Evolutionary conservation across 2,888 invertebrate species (phyloP), one percentile per base, ranked within the genome.

Genomic region (Blera fallax): DNA sequence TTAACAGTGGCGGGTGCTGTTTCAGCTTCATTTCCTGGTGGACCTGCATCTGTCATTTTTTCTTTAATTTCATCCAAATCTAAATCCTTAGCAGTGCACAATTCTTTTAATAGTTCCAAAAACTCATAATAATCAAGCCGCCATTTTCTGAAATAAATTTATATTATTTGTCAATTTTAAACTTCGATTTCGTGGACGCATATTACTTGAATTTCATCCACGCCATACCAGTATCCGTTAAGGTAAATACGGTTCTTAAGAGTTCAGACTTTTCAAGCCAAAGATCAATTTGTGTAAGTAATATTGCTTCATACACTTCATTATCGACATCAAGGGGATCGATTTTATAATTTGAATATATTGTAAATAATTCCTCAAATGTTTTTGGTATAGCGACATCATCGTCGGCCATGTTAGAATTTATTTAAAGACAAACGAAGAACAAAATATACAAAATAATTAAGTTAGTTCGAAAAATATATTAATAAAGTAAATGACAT

Each of bases 81-180:
- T 29, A 89, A 72, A 0, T 64, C 24, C 50, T 89, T 89, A 7
- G 84, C 88, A 3, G 5, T 45, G 37, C 89, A 89, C 32, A 89
- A 43, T 21, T 76, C 65, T 14, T 88, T 84, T 5, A 90, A 72
- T 6, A 90, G 73, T 52, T 90, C 89, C 0, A 88, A 34, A 54
- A 90, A 90, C 32, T 90, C 90, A 54, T 90, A 88, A 21, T 85
- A 90, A 45, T 89, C 89, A 65, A 90, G 73, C 0, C 90, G 89
- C 90, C 90, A 90, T 67, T 90, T 90, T 78, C 90, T 90, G 11
- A n/a, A 81, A 87, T 6, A 11, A 24, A 52, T n/a, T 54, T 3
- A n/a, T 6, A 14, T 14, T 16, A 40, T 14, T 37, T n/a, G 2
- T 1, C 50, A 40, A 65, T 11, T 16, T 14, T 21, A 18, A 52